Evolutionary conservation across 2,797 vertebrate species (phyloP).

Genomic region (Arvicola amphibius): DNA sequence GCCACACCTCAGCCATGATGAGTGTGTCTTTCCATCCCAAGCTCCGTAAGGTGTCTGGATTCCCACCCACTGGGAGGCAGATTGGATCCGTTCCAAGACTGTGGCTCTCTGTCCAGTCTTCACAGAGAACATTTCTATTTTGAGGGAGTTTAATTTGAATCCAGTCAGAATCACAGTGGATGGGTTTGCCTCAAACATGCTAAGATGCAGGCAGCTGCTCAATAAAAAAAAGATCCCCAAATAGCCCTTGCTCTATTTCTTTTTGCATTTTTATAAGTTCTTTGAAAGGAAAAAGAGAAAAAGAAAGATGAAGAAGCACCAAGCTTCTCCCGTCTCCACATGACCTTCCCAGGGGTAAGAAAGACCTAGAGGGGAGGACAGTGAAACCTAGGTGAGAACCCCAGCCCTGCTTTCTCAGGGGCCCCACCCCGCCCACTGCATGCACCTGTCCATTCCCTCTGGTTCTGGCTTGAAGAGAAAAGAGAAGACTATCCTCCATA

Average conservation of each 20-base stretch:
- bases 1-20: slow-evolving; percentile 73
- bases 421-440: fast-evolving
- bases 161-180: slow-evolving; percentile 32
- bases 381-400: neutral
- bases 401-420: too few species aligned
- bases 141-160: slow-evolving; percentile 74
- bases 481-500: neutral
- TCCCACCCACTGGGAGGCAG: slow-evolving; percentile 77
- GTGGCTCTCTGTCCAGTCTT: slow-evolving; percentile 83
- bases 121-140: slow-evolving; percentile 82
- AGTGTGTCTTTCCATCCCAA: slow-evolving; percentile 80
- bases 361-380: fast-evolving
- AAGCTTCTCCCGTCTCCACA: neutral
- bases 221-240: slow-evolving; percentile 59
- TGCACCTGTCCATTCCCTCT: neutral
- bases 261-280: slow-evolving; percentile 63
- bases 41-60: slow-evolving; percentile 76
- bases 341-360: neutral
- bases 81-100: slow-evolving; percentile 84
- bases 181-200: slow-evolving; percentile 61
- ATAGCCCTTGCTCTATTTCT: slow-evolving; percentile 56
- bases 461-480: neutral
- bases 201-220: slow-evolving; percentile 45
- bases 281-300: slow-evolving; percentile 51
- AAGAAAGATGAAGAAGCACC: slow-evolving; percentile 18